Conservation (phyloP, 2,113 vertebrate species). For the Thamnophis sirtalis region DNA sequence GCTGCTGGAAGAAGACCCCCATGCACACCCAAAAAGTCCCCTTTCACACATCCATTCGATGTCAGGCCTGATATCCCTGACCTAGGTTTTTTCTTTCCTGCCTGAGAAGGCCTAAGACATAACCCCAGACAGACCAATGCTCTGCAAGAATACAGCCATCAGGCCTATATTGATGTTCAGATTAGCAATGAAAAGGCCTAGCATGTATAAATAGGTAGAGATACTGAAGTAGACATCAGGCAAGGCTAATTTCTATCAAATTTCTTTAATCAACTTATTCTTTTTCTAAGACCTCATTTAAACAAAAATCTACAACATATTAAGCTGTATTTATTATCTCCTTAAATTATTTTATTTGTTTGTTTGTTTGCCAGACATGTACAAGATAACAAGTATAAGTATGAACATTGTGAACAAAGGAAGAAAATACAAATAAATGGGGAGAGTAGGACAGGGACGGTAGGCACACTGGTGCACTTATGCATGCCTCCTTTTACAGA, state of each 20-base stretch:
- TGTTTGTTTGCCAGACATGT: no score
- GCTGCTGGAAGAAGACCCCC: no score
- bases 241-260: background rate
- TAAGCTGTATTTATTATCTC: background rate
- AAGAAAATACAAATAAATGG: no score
- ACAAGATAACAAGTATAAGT: no score
- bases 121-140: background rate
- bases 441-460: no score
- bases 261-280: background rate
- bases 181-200: background rate
- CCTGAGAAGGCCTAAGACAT: background rate
- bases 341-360: background rate
- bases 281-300: background rate
- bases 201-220: background rate
- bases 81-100: background rate
- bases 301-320: background rate
- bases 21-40: no score
- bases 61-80: background rate
- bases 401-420: no score
- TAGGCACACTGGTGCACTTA: no score
- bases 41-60: no score
- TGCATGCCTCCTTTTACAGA: no score
- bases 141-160: background rate
- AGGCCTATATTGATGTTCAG: background rate
- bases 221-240: background rate